Percentiles rank a stretch among this genome's conserved stretches.
phyloP scores from a whole-genome alignment of 2,113 vertebrate genomes.

The Coracopsis vasa region DNA sequence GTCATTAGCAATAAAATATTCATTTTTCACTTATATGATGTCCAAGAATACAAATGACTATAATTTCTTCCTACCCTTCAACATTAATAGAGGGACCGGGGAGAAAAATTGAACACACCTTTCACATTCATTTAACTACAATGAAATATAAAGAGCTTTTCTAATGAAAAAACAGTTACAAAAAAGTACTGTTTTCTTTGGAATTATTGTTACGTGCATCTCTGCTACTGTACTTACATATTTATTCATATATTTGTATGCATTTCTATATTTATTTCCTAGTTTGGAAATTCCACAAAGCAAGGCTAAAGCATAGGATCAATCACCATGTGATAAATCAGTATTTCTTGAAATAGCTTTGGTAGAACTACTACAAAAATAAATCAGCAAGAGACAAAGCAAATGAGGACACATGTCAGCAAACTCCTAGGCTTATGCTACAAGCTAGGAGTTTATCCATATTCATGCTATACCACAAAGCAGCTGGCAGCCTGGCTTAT shows the following conservation, averaged over 20 bases:
- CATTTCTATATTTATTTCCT: neutral
- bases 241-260: neutral
- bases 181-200: neutral
- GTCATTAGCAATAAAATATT: constrained; percentile 8
- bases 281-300: neutral
- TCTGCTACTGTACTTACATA: neutral
- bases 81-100: neutral
- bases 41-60: constrained; percentile 34
- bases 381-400: neutral
- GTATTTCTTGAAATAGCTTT: neutral
- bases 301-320: neutral
- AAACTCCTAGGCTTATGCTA: neutral
- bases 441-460: neutral
- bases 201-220: neutral
- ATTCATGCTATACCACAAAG: neutral
- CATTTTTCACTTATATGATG: constrained; percentile 21
- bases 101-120: constrained; percentile 19
- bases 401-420: neutral
- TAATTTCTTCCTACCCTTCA: constrained; percentile 20
- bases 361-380: neutral
- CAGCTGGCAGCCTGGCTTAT: neutral
- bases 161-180: neutral
- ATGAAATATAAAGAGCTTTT: neutral
- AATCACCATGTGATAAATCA: neutral
- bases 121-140: constrained; percentile 17